These are phyloP conservation scores for Lepus europaeus DNA, from an alignment of 2,113 vertebrate species.

Conservation along the genomic window DNA sequence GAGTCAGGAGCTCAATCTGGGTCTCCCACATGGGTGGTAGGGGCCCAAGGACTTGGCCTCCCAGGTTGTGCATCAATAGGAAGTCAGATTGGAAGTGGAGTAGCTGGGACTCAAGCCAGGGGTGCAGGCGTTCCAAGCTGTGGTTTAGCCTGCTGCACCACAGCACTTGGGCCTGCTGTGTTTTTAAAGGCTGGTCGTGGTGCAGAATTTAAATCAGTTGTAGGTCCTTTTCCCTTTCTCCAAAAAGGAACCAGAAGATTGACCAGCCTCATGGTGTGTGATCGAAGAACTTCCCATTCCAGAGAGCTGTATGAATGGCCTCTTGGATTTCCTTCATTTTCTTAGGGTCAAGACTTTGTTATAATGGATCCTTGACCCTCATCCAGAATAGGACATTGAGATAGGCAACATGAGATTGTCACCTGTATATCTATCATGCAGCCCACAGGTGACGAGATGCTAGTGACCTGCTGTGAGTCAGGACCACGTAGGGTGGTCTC, in stretches of 20 bases:
- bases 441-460: neutral
- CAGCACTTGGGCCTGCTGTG: too few species aligned
- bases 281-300: neutral
- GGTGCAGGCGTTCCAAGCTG: too few species aligned
- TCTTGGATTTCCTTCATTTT: slow-evolving; percentile 7
- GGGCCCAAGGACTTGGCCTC: too few species aligned
- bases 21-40: too few species aligned
- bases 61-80: too few species aligned
- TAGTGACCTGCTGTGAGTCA: neutral
- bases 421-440: fast-evolving
- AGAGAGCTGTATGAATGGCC: neutral
- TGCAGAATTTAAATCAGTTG: neutral
- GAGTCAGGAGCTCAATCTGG: too few species aligned
- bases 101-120: too few species aligned
- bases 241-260: neutral
- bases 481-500: neutral
- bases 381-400: neutral
- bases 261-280: fast-evolving
- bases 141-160: too few species aligned
- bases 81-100: too few species aligned
- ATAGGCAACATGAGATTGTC: neutral
- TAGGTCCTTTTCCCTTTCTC: neutral
- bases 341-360: neutral
- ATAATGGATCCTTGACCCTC: neutral
- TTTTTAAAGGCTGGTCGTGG: neutral